Conservation (phyloP, 2,113 vertebrate species). For the Carassius auratus region DNA sequence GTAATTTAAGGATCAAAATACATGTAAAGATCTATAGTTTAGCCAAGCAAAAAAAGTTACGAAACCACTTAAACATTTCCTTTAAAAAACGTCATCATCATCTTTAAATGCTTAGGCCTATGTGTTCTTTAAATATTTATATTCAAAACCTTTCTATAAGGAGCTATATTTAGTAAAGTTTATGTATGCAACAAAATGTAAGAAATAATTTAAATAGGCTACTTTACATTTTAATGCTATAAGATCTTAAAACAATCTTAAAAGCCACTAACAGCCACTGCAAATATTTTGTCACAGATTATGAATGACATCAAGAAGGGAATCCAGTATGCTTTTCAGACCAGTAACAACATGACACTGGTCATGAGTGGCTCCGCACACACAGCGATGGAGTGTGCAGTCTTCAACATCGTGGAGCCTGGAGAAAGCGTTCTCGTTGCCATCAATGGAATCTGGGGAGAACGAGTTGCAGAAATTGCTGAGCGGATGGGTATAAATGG, state of each 20-base stretch:
- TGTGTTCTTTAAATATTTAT: background rate
- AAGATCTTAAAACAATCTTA: background rate
- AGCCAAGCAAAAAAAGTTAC: background rate
- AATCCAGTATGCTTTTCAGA: constrained; percentile 94
- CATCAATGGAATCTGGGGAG: constrained; percentile 90
- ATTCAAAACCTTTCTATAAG: background rate
- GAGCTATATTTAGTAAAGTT: background rate
- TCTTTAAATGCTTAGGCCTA: background rate
- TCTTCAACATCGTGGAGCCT: constrained; percentile 84
- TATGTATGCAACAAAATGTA: background rate
- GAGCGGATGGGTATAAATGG: constrained; percentile 81
- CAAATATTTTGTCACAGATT: constrained; percentile 72
- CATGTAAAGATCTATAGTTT: background rate
- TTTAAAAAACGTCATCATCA: background rate
- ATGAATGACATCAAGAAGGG: constrained; percentile 95
- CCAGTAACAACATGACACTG: constrained; percentile 84
- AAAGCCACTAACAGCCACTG: background rate
- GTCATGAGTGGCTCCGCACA: constrained; percentile 89
- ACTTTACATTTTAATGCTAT: background rate
- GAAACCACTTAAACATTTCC: background rate
- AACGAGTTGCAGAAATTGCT: constrained; percentile 85
- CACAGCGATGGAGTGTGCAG: constrained; percentile 89
- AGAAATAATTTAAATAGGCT: background rate
- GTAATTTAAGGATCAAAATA: background rate
- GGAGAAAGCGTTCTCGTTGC: constrained; percentile 84